Evolutionary conservation across 1,140 invertebrate genomes (phyloP).

Genomic region (Lepidurus couesii): DNA sequence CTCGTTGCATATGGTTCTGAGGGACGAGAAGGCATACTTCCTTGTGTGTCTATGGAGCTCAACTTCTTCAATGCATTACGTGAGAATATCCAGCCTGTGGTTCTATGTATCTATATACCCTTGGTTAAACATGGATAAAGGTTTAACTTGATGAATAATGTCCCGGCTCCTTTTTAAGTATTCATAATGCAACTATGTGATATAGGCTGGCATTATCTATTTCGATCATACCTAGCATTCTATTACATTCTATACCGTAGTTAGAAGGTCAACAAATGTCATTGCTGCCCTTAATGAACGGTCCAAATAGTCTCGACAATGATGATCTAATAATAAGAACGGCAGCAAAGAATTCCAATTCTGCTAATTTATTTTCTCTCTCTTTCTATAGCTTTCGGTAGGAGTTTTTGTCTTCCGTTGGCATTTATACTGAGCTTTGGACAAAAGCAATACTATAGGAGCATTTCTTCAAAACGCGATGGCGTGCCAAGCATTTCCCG

Average conservation of each 20-base stretch:
- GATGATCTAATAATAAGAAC: not conserved
- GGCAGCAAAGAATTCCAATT: not conserved
- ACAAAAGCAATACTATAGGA: too few relatives aligned
- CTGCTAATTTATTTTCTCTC: not conserved
- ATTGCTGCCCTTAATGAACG: not conserved
- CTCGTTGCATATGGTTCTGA: not conserved
- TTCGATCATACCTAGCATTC: not conserved
- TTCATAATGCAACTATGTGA: not conserved
- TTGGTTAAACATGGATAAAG: not conserved
- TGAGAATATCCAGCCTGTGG: not conserved
- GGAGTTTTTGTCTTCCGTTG: not conserved
- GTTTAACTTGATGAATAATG: constrained; percentile 15
- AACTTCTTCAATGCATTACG: constrained; percentile 6
- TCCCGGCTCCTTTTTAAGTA: not conserved
- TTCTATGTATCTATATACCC: not conserved
- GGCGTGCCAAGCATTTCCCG: constrained; percentile 4
- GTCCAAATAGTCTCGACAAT: not conserved
- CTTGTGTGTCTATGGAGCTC: too few relatives aligned
- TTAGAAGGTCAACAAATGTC: not conserved
- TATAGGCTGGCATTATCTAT: not conserved
- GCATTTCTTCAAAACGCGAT: not conserved
- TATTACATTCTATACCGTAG: not conserved
- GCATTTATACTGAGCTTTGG: too few relatives aligned
- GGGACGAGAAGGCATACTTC: not conserved
- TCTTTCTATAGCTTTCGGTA: not conserved